phyloP scores from a whole-genome alignment of 2,888 invertebrate genomes.

The Dyspetes luteomarginatus region DNA sequence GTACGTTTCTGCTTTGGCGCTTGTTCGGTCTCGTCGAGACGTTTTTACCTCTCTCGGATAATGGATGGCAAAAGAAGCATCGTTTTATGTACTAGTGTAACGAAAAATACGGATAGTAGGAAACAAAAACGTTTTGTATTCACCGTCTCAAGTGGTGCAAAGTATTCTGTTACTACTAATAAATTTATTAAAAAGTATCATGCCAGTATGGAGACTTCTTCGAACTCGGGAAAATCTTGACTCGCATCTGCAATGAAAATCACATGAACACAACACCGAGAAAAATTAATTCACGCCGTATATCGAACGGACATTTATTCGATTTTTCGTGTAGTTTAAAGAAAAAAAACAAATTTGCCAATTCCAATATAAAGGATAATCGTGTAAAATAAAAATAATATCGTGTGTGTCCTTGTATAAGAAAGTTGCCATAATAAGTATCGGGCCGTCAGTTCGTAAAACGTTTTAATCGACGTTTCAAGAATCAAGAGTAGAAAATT shows the following conservation, averaged over 20 bases:
- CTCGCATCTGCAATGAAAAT: conserved; percentile 10
- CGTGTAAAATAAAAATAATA: no score
- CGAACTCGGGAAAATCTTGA: not conserved
- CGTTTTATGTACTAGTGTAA: not conserved
- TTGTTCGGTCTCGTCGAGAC: not conserved
- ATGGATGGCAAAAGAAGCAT: not conserved
- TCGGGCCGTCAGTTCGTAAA: conserved; percentile 38
- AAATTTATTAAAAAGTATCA: not conserved
- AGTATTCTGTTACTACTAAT: not conserved
- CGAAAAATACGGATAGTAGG: not conserved
- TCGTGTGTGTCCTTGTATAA: not conserved
- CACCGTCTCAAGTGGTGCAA: not conserved
- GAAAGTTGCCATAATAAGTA: conserved; percentile 3
- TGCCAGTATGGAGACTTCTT: not conserved
- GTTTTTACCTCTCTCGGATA: conserved; percentile 7
- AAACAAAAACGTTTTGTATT: not conserved
- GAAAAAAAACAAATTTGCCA: no score
- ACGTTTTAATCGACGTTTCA: conserved; percentile 57
- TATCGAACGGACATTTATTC: no score
- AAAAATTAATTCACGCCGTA: no score
- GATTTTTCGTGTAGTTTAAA: no score
- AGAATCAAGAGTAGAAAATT: conserved; percentile 18
- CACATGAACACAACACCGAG: not conserved
- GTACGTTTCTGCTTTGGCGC: conserved; percentile 17
- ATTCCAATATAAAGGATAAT: no score